Evolutionary conservation across 2,888 invertebrate genomes (phyloP), one percentile per base, ranked within the genome.

Genomic region (Busseola fusca): DNA sequence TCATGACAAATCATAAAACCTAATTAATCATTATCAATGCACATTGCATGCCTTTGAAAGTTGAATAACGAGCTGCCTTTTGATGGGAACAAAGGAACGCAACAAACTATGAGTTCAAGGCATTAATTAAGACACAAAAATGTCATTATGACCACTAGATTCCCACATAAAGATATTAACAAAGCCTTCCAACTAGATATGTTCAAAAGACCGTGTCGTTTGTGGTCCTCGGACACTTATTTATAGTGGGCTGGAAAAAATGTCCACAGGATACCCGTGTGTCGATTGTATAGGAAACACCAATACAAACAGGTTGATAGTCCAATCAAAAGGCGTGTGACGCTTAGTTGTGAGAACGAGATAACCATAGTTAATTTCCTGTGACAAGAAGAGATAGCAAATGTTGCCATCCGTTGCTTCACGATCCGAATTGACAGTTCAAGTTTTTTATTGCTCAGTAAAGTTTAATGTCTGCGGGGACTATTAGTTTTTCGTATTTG

Each of bases 121-220:
- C 87, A 88, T 89, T 90, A 90, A 91, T 90, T 91, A 90, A 89
- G 78, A 81, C 78, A 88, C 88, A 90, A 88, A 89, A 89, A 90
- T 87, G 83, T 84, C 84, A 86, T 88, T 85, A 86, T 77, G 81
- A 72, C 82, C 82, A 63, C 68, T 81, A 69, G 70, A 83, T 90
- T 90, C 90, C 84, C 90, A 90, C 87, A 87, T 79, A 80, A 80
- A 77, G 69, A 82, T 64, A 71, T 50, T 30, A 77, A 85, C 81
- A 80, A 76, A 74, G 76, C 74, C 76, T 78, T 77, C 72, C 50
- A 71, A 70, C 69, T 45, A 71, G 72, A 65, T 69, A 74, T 54
- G 59, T 63, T 72, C 60, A 65, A 74, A 74, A 69, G 73, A 74
- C 74, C 60, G 64, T 77, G 74, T 76, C 70, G 42, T 80, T 76